Base-by-base conservation (phyloP, 2,113 vertebrate species). In the Crotalus horridus region DNA sequence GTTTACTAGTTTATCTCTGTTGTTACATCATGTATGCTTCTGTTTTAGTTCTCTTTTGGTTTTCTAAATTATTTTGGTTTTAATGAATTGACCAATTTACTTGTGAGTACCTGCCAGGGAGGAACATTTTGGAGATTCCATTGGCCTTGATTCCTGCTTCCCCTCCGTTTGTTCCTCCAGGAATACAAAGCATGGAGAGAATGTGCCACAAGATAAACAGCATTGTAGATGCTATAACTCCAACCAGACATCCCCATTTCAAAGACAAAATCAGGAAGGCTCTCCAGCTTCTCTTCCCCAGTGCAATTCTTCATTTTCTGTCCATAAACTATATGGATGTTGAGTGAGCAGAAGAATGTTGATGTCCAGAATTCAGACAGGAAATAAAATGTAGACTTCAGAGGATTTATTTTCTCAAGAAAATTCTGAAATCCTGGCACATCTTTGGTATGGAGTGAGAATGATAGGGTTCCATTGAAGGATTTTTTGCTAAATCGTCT, bases 221-320 rank as follows among this genome's bases (percentile, higher is more conserved):
- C 89, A 55, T 90, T 90, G 89, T 90, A 90, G 20, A 90, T 81
- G 33, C 20, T 13, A 11, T 90, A 90, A 1, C 89, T 90, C 48
- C 91, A 33, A 53, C n/a, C 69, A 74, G n/a, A 39, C 69, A 74
- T 74, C 13, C 15, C 69, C 69, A 74, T 74, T 39, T 33, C 69
- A 74, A 74, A 20, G n/a, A 74, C 6, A 74, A 2, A 74, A 17
- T 6, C n/a, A 33, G 69, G 69, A 6, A 74, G 69, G n/a, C 0
- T 74, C n/a, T 74, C n/a, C n/a, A 74, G 69, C 6, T 74, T 74
- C 69, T 74, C n/a, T 74, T 33, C 69, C 29, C n/a, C 69, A 33
- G n/a, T 74, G 64, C 64, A 69, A 15, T 6, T 69, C n/a, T 33
- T n/a, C 29, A n/a, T 33, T 69, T 69, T 69, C 64, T n/a, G 11